Conservation (phyloP, 2,888 invertebrate species). For the Platycheirus albimanus region DNA sequence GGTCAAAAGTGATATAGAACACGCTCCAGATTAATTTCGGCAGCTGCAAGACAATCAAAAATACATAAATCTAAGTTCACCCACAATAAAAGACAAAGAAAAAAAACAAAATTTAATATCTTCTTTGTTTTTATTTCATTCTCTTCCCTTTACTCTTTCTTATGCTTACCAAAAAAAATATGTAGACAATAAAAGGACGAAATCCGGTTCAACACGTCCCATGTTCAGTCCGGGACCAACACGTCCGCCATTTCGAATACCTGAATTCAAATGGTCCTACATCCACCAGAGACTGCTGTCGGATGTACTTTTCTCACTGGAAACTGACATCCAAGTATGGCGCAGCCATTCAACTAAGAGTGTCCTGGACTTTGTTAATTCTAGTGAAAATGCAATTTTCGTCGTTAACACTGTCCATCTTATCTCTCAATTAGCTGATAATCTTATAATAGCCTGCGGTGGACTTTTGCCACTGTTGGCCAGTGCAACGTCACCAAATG, state of each 20-base stretch:
- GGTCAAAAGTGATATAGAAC: constrained; percentile 26
- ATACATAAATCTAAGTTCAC: constrained; percentile 50
- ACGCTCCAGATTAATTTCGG: constrained; percentile 47
- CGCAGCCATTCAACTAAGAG: constrained; percentile 97
- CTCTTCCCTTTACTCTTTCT: constrained; percentile 18
- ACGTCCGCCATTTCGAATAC: constrained; percentile 98
- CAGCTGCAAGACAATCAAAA: constrained; percentile 59
- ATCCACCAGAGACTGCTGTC: constrained; percentile 98
- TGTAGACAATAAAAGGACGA: constrained; percentile 81
- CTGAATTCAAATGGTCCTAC: constrained; percentile 99
- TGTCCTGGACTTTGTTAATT: constrained; percentile 98
- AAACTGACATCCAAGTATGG: constrained; percentile 98
- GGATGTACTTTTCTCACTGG: constrained; percentile 97
- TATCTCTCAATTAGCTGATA: constrained; percentile 99
- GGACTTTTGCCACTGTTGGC: constrained; percentile 97
- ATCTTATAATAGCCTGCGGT: constrained; percentile 99
- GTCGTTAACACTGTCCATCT: constrained; percentile 99
- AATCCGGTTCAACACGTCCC: constrained; percentile 89
- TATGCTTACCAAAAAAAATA: background rate
- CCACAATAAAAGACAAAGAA: constrained; percentile 1
- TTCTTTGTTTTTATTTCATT: constrained; percentile 17
- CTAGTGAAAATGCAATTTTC: constrained; percentile 99
- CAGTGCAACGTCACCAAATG: constrained; percentile 99
- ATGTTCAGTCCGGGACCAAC: constrained; percentile 97
- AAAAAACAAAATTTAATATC: constrained; percentile 31